These are phyloP conservation scores for Grallaria varia DNA, from an alignment of 2,113 vertebrate species.

Conservation along the genomic window DNA sequence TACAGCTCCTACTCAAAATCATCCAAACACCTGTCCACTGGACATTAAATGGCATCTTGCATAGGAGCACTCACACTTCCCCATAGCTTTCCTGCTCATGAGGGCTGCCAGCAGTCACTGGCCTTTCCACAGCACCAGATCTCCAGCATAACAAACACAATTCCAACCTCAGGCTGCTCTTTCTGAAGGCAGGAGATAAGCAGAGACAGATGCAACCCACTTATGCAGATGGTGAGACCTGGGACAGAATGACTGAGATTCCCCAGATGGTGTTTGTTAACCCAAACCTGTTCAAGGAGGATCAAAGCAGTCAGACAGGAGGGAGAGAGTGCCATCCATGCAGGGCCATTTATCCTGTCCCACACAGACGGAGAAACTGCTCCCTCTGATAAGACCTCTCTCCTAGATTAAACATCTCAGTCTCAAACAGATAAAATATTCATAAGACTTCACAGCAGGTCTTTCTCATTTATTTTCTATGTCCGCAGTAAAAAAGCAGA, in stretches of 20 bases:
- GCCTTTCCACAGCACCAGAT: neutral
- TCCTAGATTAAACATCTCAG: neutral
- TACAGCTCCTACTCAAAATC: neutral
- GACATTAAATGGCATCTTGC: neutral
- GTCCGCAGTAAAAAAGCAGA: neutral
- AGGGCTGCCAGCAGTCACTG: neutral
- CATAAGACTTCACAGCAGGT: neutral
- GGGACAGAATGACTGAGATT: neutral
- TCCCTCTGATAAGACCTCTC: neutral
- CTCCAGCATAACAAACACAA: neutral
- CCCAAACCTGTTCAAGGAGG: neutral
- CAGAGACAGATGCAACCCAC: neutral
- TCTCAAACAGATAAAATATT: neutral
- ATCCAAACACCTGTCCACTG: neutral
- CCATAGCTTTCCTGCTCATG: neutral
- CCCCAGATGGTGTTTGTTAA: neutral
- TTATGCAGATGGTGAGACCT: neutral
- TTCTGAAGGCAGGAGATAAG: neutral
- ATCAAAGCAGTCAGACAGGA: neutral
- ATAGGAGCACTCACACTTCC: neutral
- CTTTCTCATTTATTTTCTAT: neutral
- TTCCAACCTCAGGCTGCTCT: neutral
- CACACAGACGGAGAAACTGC: accelerated
- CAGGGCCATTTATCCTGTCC: neutral
- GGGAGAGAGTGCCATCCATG: neutral